Evolutionary conservation across 2,888 invertebrate genomes (phyloP), one percentile per base, ranked within the genome.

Genomic region (Noctuana brunneofusca): DNA sequence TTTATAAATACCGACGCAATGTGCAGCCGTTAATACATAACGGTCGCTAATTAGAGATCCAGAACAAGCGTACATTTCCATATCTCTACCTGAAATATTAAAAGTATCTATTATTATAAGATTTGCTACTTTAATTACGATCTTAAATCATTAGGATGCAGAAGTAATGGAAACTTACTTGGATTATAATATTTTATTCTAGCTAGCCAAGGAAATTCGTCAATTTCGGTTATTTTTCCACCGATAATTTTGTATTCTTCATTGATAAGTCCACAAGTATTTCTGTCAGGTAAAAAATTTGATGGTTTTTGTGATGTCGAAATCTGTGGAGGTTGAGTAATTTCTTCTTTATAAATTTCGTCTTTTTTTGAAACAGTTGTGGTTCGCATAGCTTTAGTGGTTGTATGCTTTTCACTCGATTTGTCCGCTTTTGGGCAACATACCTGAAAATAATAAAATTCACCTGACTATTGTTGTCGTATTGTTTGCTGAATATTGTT

Each of bases 121-220:
- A n/a, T n/a, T n/a, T n/a, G 4, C n/a, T n/a, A 35, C n/a, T 32
- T 35, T 35, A 32, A 32, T 32, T 12, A 30, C 8, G 32, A 8
- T 1, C 6, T 8, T 27, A 8, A 8, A 1, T 27, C n/a, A n/a
- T n/a, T n/a, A n/a, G n/a, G n/a, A 27, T 27, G 27, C 18, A 43
- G n/a, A 48, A 22, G 22, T 22, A 46, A 3, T 20, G 22, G 8
- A 48, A 5, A 3, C 50, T 52, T 59, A 59, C 59, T 46, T 59
- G 52, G 59, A 11, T 43, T 14, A 8, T 53, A 32, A 4, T 16
- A 32, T 53, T 53, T 62, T 55, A 54, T 20, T 18, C 62, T 32
- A 0, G 89, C 93, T 87, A 93, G 91, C 94, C 94, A 94, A 0
- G 94, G 94, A 71, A 87, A 93, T 48, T 94, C 93, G 16, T 89